Percentiles rank a stretch among this genome's conserved stretches.
Conservation (phyloP, 2,797 vertebrate genomes). For the Onychomys torridus region DNA sequence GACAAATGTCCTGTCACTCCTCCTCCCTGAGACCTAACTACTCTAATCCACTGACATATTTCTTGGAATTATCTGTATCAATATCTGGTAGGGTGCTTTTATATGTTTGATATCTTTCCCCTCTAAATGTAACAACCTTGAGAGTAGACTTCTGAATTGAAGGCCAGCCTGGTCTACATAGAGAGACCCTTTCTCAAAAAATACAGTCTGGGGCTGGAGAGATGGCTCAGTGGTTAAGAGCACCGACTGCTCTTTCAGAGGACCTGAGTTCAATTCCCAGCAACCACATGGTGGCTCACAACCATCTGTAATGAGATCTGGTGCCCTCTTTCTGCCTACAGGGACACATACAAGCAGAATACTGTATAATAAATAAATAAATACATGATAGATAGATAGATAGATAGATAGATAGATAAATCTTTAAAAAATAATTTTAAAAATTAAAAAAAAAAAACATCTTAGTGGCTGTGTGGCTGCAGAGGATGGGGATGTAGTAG, state of each 20-base stretch:
- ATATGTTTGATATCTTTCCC: background rate
- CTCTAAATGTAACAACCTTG: background rate
- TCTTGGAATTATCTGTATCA: background rate
- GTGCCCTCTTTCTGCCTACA: too few species aligned
- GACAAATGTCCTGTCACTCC: background rate
- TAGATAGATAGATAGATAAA: too few species aligned
- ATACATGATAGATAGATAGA: too few species aligned
- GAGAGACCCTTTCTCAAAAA: background rate
- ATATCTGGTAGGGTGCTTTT: background rate
- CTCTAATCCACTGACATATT: background rate
- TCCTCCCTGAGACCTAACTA: background rate
- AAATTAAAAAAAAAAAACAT: too few species aligned
- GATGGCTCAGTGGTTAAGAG: too few species aligned
- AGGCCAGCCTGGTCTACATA: background rate
- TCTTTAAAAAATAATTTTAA: too few species aligned
- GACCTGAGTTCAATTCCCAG: too few species aligned
- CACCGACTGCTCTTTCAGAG: too few species aligned
- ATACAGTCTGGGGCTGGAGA: background rate
- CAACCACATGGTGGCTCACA: too few species aligned
- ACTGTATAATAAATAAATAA: too few species aligned
- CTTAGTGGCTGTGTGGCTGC: background rate
- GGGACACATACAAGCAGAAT: too few species aligned
- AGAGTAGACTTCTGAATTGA: background rate
- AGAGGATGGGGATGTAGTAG: background rate
- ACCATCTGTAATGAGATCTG: too few species aligned